Evolutionary conservation across 2,797 vertebrate genomes (phyloP), one percentile per base, ranked within the genome.

Genomic region (Martes flavigula): DNA sequence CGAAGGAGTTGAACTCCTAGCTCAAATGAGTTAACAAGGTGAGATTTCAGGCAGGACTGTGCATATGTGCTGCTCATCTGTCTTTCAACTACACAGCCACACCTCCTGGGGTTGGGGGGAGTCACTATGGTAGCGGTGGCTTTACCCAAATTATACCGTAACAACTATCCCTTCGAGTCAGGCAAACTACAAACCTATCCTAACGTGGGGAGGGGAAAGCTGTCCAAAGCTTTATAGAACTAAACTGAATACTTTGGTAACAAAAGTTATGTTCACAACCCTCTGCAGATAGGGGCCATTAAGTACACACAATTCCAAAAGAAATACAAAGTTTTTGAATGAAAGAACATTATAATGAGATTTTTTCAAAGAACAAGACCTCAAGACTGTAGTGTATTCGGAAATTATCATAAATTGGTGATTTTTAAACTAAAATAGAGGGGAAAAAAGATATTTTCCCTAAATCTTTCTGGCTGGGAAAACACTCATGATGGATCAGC

Each of bases 381-480:
- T 83, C 7, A 46, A 14, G 66, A 17, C 62, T 72, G 21, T 46
- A 2, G 7, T 27, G 20, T 66, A 75, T 46, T 87, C 62, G 2
- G 91, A 83, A 46, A 93, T 43, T 87, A 54, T 32, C 88, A 35
- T 40, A 95, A 96, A 0, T 64, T 14, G 4, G 6, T 23, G 7
- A 30, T 84, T 62, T 91, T 97, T 85, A 96, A 84, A 87, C 4
- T 85, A 35, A 97, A 97, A 91, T 75, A 94, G 84, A 87, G 78
- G 43, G 78, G 2, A 27, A 89, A 94, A 2, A 40, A 82, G 35
- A 66, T 66, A 72, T 85, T 92, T 86, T 21, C 94, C 23, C 48
- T 30, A 32, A 89, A 75, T 87, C 18, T 66, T 72, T 54, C 77
- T 96, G 11, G 27, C 84, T 91, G 43, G 87, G 25, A 95, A 96